Conservation (phyloP, 2,888 invertebrate genomes). For the Argyresthia albistria region DNA sequence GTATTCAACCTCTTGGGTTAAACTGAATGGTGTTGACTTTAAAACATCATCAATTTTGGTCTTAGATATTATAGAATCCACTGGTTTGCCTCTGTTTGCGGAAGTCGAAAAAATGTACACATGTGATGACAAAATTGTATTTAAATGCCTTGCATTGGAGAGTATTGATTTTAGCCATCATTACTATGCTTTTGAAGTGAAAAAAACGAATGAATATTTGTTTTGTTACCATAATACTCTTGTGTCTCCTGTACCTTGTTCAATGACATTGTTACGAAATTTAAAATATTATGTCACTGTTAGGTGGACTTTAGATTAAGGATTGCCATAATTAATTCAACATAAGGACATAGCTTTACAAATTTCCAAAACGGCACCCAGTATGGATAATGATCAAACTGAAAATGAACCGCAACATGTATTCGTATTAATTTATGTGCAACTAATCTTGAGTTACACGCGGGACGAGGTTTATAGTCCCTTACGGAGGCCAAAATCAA, state of each 20-base stretch:
- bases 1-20: neutral
- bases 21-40: neutral
- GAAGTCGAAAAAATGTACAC: neutral
- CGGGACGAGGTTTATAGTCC: too few relatives aligned
- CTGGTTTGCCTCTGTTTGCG: neutral
- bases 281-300: neutral
- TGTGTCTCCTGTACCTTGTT: neutral
- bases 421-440: too few relatives aligned
- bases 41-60: neutral
- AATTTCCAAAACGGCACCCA: neutral
- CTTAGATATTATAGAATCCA: neutral
- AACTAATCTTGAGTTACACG: too few relatives aligned
- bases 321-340: neutral
- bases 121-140: neutral
- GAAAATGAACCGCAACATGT: neutral
- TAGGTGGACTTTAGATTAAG: neutral
- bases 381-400: neutral
- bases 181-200: neutral
- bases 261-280: neutral
- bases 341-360: neutral
- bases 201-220: neutral
- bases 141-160: neutral
- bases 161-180: neutral
- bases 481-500: too few relatives aligned
- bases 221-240: neutral